Percentiles rank a stretch among this genome's conserved stretches.
Conservation (phyloP, 2,797 vertebrate species). For the Crypturellus tataupa region DNA sequence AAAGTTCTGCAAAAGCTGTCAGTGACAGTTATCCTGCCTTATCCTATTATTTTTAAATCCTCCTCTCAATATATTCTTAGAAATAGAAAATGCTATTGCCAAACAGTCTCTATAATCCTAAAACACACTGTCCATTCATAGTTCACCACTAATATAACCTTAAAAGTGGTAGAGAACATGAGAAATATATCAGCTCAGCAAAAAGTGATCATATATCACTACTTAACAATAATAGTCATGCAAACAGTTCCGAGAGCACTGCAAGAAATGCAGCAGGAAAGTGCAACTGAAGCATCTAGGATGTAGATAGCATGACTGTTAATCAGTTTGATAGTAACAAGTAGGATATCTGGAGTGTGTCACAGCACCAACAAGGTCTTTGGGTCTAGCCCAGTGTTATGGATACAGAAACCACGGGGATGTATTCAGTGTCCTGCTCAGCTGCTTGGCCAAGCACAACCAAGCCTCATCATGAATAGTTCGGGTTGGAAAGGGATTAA, state of each 20-base stretch:
- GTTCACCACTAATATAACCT: constrained; percentile 43
- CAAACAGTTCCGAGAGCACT: not conserved
- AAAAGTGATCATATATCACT: not conserved
- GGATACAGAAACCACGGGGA: accelerated
- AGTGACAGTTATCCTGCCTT: constrained; percentile 55
- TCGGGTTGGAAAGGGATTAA: accelerated
- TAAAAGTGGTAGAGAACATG: constrained; percentile 18
- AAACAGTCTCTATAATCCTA: constrained; percentile 43
- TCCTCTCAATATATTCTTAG: constrained; percentile 30
- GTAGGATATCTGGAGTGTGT: not conserved
- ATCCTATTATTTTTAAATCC: constrained; percentile 66
- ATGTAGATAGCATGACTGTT: not conserved
- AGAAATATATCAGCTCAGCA: not conserved
- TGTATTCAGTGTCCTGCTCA: not conserved
- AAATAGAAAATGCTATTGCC: constrained; percentile 57
- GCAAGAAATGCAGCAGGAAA: not conserved
- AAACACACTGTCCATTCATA: constrained; percentile 15
- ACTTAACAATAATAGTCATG: not conserved
- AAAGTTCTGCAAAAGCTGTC: constrained; percentile 33
- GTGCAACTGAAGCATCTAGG: not conserved
- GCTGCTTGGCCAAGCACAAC: not conserved
- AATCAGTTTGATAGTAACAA: not conserved
- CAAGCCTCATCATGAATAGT: not conserved
- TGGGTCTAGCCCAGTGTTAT: too few relatives aligned
- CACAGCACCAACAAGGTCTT: not conserved